phyloP scores from a whole-genome alignment of 2,113 vertebrate genomes.

The Clinocottus analis region DNA sequence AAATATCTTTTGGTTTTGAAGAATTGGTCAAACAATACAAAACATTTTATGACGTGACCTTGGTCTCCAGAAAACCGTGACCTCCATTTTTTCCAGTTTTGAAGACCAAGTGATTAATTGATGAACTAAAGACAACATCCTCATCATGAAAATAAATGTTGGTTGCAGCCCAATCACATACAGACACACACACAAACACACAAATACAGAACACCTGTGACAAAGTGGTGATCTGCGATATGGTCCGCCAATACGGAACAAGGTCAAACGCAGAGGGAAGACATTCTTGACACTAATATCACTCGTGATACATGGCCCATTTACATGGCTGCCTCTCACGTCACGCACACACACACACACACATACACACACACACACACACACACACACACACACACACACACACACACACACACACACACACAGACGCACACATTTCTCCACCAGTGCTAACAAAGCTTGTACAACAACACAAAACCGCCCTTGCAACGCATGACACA shows the following conservation, averaged over 20 bases:
- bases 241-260: constrained; percentile 49
- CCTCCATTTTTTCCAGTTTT: not conserved
- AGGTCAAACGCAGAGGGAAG: constrained; percentile 67
- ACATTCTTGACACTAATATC: constrained; percentile 68
- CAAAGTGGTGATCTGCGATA: constrained; percentile 55
- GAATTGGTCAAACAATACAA: not conserved
- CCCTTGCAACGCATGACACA: constrained; percentile 45
- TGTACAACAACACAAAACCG: constrained; percentile 18
- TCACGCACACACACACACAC: not conserved
- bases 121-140: not conserved
- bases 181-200: not conserved
- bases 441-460: constrained; percentile 32
- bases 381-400: not conserved
- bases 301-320: constrained; percentile 53
- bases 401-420: not conserved
- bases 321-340: constrained; percentile 35
- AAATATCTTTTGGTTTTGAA: not conserved
- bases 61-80: not conserved
- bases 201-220: constrained; percentile 22
- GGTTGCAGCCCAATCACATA: not conserved
- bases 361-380: not conserved
- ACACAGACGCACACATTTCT: not conserved
- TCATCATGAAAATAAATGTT: not conserved
- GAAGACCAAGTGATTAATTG: not conserved
- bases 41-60: not conserved